These are phyloP conservation scores for Nymphalis urticae DNA, from an alignment of 2,888 invertebrate genomes.

Conservation along the genomic window DNA sequence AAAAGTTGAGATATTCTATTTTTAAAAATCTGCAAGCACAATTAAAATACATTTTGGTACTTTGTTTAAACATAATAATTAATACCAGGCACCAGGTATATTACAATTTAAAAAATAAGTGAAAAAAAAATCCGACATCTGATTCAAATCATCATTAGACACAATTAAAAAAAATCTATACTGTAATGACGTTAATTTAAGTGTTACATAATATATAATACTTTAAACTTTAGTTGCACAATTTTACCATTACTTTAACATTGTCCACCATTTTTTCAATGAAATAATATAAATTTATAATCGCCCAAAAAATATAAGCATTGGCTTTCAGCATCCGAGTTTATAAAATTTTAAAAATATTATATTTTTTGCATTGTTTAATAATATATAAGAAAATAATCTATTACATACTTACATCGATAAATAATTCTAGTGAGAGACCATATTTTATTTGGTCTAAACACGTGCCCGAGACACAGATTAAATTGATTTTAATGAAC, in stretches of 20 bases:
- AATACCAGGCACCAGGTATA: background rate
- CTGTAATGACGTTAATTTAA: no score
- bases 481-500: constrained; percentile 31
- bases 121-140: background rate
- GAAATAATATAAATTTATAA: background rate
- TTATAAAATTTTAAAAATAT: constrained; percentile 5
- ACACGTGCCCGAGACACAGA: constrained; percentile 31
- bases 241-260: background rate
- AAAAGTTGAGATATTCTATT: background rate
- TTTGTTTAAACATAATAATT: background rate
- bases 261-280: background rate
- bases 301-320: constrained; percentile 1
- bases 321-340: background rate
- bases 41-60: background rate
- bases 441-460: constrained; percentile 34
- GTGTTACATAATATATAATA: no score
- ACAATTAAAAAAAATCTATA: no score
- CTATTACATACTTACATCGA: constrained; percentile 12
- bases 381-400: constrained; percentile 6
- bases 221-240: background rate
- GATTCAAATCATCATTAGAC: no score
- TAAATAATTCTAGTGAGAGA: constrained; percentile 25
- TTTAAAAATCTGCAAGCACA: background rate
- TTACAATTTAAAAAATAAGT: background rate
- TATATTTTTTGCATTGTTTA: constrained; percentile 7